Base-by-base conservation (phyloP, 2,797 vertebrate species). In the Rousettus madagascariensis region DNA sequence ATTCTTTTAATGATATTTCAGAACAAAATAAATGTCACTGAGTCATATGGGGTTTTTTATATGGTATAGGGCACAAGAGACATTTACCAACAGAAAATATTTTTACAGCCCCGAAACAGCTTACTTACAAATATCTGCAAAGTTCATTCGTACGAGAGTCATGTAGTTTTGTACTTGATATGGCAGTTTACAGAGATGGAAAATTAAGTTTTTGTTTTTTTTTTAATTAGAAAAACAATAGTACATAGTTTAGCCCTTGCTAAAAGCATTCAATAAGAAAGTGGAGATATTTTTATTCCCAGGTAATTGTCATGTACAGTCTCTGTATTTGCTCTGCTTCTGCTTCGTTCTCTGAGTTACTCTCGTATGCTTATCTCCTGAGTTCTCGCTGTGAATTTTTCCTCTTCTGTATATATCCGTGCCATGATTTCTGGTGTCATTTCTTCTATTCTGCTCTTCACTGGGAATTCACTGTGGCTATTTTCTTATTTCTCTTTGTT, bases 221-320 rank as follows among this genome's bases (percentile, higher is more conserved):
- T 90, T 83, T 38, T 8, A 30, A 80, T 97, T 79, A 95, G 75
- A 95, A 94, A 93, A 93, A 98, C 51, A 97, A 92, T 30, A 97
- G 49, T 33, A 61, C 2, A 19, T 71, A 94, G 97, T 1, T 96
- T 85, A 98, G 98, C 97, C 97, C 97, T 98, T 98, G 93, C 97
- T 96, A 88, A 97, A 98, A 86, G 83, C 93, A 79, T 69, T 95
- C 57, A 92, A 24, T 92, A 90, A 91, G 97, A 63, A 59, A n/a
- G 11, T 43, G 16, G 92, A 95, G 91, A 91, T 26, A 24, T 61
- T 95, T 97, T 82, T 80, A 38, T 90, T 97, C 80, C 51, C 93
- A 95, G 51, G 69, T 80, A 84, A 69, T 8, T 79, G 95, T 97
- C 94, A 96, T 41, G 95, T 72, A 26, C 0, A 55, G 80, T 97